Evolutionary conservation across 2,888 invertebrate species (phyloP), one percentile per base, ranked within the genome.

Genomic region (Tetranychus piercei): DNA sequence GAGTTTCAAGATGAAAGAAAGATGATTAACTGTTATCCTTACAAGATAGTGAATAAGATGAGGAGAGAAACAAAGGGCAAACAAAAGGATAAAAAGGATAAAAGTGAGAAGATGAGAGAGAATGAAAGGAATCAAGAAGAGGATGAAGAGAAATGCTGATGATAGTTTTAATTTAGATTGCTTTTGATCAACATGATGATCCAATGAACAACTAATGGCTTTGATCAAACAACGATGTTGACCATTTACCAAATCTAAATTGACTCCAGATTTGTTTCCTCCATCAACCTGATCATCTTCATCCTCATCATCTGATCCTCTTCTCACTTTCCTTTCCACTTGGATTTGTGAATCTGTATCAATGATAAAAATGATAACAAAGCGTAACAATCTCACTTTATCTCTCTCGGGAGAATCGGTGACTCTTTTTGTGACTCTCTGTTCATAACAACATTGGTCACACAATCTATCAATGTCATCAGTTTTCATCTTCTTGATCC

Each of bases 391-490:
- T 55, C 55, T 55, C 55, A 15, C 15, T 55, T 55, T 55, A 55
- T 55, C 55, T 55, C 55, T 55, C 55, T 0, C 2, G 55, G 55
- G 55, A 55, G 15, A 15, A 55, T 34, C 55, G 15, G 15, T 15
- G 55, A 55, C 9, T 9, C 9, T 55, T 9, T 1, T 15, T 1
- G 0, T 55, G 55, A 7, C 55, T 55, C 55, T 15, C 9, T 15
- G 2, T 55, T 15, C 55, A 55, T 34, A 55, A 55, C 15, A 55
- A 55, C 55, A 55, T 55, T 55, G 55, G 55, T 55, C 55, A 55
- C 55, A 55, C 55, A 55, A 69, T 69, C 69, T 69, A 69, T 22
- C 69, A 55, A 55, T 55, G 55, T 55, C 55, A 55, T 55, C 55
- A 55, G 55, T 15, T 69, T 22, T 23, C 5, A 69, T 69, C 69